Conservation (phyloP, 2,113 vertebrate species). For the Sialia sialis region DNA sequence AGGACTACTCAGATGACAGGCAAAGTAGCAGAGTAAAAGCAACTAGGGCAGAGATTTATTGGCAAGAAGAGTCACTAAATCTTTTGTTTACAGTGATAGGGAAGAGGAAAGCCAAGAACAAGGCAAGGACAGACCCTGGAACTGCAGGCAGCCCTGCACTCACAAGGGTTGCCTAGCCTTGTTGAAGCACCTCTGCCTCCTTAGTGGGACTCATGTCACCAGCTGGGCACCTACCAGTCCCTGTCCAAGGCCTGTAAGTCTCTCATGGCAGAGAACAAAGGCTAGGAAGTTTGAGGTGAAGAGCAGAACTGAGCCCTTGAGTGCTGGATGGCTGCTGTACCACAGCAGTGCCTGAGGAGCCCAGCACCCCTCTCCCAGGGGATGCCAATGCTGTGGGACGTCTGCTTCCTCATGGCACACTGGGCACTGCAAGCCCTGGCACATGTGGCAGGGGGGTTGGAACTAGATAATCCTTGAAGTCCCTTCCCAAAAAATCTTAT, state of each 20-base stretch:
- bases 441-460: accelerated
- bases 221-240: not conserved
- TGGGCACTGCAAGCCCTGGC: not conserved
- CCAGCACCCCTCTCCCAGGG: not conserved
- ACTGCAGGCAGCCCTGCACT: not conserved
- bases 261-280: not conserved
- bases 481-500: not conserved
- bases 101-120: not conserved
- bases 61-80: not conserved
- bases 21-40: not conserved
- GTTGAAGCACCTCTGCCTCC: not conserved
- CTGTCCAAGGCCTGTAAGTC: not conserved
- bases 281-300: not conserved
- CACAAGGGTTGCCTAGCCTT: not conserved
- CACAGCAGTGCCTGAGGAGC: accelerated
- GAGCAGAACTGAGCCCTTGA: not conserved
- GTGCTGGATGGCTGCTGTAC: not conserved
- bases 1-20: not conserved
- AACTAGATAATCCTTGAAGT: not conserved
- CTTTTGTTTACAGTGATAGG: not conserved
- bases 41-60: not conserved
- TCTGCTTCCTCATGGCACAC: not conserved
- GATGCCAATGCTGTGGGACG: accelerated
- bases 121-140: not conserved
- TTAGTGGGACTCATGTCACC: not conserved